Percentiles rank a stretch among this genome's conserved stretches.
These are phyloP conservation scores for Tetraodon nigroviridis DNA, from an alignment of 2,113 vertebrate species.

Conservation along the genomic window DNA sequence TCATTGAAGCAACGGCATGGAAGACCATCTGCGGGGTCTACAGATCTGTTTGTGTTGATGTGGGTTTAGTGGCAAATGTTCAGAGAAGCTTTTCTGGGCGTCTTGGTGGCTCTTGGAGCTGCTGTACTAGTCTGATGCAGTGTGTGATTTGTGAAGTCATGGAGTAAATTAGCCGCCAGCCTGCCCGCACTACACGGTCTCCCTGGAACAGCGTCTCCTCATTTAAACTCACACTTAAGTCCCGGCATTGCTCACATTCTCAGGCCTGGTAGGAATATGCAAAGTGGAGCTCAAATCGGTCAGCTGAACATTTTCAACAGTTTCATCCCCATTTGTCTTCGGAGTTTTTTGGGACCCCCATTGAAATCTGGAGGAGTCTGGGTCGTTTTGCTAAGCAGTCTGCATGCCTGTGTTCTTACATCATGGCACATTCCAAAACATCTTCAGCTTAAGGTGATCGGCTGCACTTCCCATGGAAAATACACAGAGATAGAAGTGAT, in stretches of 20 bases:
- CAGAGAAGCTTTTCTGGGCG: not conserved
- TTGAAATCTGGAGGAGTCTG: not conserved
- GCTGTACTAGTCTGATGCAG: slow-evolving; percentile 13
- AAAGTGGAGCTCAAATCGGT: slow-evolving; percentile 5
- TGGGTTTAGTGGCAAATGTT: slow-evolving; percentile 4
- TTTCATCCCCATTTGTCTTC: not conserved
- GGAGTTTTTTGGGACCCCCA: not conserved
- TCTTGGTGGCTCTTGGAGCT: slow-evolving; percentile 1
- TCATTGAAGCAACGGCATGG: too few species aligned
- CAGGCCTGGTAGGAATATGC: slow-evolving; percentile 10
- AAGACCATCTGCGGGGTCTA: too few species aligned
- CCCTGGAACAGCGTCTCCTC: slow-evolving; percentile 17
- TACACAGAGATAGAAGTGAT: slow-evolving; percentile 14
- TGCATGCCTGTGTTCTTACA: too few species aligned
- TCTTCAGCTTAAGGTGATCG: slow-evolving; percentile 5
- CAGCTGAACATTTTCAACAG: slow-evolving; percentile 13
- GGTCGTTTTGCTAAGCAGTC: too few species aligned
- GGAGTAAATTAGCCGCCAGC: slow-evolving; percentile 39
- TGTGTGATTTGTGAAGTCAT: slow-evolving; percentile 46
- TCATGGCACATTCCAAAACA: too few species aligned
- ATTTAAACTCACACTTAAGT: slow-evolving; percentile 32
- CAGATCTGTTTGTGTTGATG: not conserved
- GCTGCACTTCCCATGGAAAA: slow-evolving; percentile 27
- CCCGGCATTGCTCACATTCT: slow-evolving; percentile 1
- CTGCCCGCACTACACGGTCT: slow-evolving; percentile 21